Evolutionary conservation across 2,113 vertebrate species (phyloP), one percentile per base, ranked within the genome.

Genomic region (Podarcis raffonei): DNA sequence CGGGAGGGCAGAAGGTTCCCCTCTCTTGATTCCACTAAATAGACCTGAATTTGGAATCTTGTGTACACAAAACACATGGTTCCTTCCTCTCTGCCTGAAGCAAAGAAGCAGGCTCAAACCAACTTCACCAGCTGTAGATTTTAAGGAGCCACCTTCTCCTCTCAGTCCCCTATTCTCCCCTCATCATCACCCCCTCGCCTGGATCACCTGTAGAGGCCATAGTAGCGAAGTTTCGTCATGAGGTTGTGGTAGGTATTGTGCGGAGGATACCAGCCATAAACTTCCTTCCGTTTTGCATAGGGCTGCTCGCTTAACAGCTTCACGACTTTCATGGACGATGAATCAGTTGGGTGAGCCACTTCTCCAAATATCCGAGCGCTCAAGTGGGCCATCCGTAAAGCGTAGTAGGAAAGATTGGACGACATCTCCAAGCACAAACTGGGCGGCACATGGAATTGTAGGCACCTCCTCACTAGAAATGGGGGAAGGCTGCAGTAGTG

Each of bases 341-440:
- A 69, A 91, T 99, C 98, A 0, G 99, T 99, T 0, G 97, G 97
- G 35, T 97, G 97, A 83, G 96, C 97, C 1, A 99, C 97, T 0
- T 98, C 98, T 4, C 98, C 97, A 0, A 99, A 99, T 78, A 99
- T 98, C 77, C 97, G 98, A 1, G 98, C 97, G 1, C 99, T 99
- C 39, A 99, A 97, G 1, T 98, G 97, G 39, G 97, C 97, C 98
- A 99, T 99, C 75, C 98, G 97, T 23, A 98, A 23, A 0, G 98
- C 98, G 0, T 99, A 99, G 91, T 53, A 98, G 74, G 98, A 99
- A 85, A 98, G 90, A 1, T 22, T 92, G 16, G 98, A 95, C 9
- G 98, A 95, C 99, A 99, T 99, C 78, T 72, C 95, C 87, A 66
- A 42, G 1, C 37, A 48, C 81, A 2, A 3, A 22, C 16, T 0